Evolutionary conservation across 2,113 vertebrate species (phyloP).

Genomic region (Heterochromis multidens): DNA sequence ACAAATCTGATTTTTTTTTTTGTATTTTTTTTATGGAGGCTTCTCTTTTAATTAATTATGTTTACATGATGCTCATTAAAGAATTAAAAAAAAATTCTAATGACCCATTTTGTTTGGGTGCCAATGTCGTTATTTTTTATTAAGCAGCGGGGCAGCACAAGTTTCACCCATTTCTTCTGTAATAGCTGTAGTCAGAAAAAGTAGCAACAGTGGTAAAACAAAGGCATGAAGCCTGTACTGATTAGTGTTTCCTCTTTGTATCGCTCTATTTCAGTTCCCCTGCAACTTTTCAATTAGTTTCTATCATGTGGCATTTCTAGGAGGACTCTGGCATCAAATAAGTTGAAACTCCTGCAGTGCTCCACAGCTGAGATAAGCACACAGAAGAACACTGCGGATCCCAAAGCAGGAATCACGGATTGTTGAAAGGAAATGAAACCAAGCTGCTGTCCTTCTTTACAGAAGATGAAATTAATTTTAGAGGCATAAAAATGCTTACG

Average conservation of each 20-base stretch:
- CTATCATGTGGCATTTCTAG: background rate
- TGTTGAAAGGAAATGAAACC: slow-evolving; percentile 13
- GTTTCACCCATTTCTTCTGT: background rate
- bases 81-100: background rate
- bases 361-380: slow-evolving; percentile 44
- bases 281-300: background rate
- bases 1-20: background rate
- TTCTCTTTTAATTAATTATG: background rate
- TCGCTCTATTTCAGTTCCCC: background rate
- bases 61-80: background rate
- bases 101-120: background rate
- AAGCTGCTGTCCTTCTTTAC: slow-evolving; percentile 1
- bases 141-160: background rate
- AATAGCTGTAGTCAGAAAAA: background rate
- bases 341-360: slow-evolving; percentile 21
- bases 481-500: slow-evolving; percentile 30
- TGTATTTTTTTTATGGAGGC: background rate
- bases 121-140: background rate
- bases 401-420: slow-evolving; percentile 5
- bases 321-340: background rate
- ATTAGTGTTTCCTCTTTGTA: background rate
- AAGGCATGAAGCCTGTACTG: background rate
- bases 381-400: slow-evolving; percentile 10
- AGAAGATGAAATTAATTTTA: slow-evolving; percentile 38
- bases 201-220: background rate